These are phyloP conservation scores for Enteromius paludinosus DNA, from an alignment of 2,797 vertebrate species.

Conservation along the genomic window DNA sequence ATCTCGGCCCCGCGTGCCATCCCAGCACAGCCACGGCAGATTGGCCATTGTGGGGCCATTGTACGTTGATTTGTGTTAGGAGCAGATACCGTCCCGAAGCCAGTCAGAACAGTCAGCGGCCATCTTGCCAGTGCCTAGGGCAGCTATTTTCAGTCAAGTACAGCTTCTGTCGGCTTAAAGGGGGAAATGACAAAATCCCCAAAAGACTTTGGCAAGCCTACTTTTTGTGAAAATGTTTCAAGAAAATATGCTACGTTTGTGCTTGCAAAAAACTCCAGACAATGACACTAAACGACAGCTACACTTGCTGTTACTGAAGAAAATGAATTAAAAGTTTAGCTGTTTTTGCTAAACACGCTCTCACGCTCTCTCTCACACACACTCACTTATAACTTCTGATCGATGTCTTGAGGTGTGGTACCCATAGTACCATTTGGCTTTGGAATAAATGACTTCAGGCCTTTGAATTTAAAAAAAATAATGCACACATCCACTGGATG, in stretches of 20 bases:
- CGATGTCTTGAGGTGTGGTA: too few relatives aligned
- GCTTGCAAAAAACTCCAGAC: not conserved
- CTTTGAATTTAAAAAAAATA: too few relatives aligned
- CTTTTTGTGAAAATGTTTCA: not conserved
- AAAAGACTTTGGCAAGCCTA: conserved; percentile 14
- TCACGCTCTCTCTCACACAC: too few relatives aligned
- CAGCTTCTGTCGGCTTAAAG: not conserved
- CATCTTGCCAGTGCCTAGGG: not conserved
- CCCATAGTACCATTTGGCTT: too few relatives aligned
- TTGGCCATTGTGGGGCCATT: conserved; percentile 11
- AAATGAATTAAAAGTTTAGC: too few relatives aligned
- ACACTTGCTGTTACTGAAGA: too few relatives aligned
- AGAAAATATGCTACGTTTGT: conserved; percentile 4
- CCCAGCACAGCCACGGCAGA: conserved; percentile 28
- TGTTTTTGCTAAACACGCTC: too few relatives aligned
- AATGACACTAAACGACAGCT: not conserved
- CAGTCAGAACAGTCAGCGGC: conserved; percentile 3
- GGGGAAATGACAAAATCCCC: not conserved
- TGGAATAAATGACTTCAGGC: too few relatives aligned
- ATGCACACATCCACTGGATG: too few relatives aligned
- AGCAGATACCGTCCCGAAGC: not conserved
- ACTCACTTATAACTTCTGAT: too few relatives aligned
- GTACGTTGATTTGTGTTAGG: conserved; percentile 6
- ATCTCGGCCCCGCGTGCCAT: conserved; percentile 17
- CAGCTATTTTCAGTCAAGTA: conserved; percentile 3